Conservation (phyloP, 2,113 vertebrate genomes). For the Dasyornis broadbenti region DNA sequence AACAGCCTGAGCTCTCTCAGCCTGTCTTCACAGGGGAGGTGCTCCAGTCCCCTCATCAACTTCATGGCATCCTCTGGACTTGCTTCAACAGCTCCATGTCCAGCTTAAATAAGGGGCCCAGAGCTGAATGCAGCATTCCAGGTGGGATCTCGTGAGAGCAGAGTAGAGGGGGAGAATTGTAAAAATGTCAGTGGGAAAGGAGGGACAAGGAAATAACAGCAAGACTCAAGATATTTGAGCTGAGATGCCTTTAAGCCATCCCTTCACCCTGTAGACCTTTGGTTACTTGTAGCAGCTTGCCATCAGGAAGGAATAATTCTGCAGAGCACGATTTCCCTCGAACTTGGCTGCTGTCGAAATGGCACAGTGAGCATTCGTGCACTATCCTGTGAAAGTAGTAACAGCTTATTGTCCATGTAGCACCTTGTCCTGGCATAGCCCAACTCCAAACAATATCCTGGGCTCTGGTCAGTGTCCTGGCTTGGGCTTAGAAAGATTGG, state of each 20-base stretch:
- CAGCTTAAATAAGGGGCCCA: neutral
- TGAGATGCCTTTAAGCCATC: neutral
- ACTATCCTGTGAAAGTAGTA: neutral
- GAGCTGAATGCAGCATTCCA: neutral
- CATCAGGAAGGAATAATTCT: neutral
- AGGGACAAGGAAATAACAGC: neutral
- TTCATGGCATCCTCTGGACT: neutral
- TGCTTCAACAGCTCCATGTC: neutral
- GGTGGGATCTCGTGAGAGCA: fast-evolving
- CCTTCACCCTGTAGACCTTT: neutral
- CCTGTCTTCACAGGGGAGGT: neutral
- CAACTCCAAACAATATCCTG: neutral
- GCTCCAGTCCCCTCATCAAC: too few relatives aligned
- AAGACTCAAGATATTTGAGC: neutral
- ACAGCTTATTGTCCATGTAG: neutral
- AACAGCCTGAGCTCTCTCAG: neutral
- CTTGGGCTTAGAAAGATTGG: neutral
- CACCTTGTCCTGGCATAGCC: neutral
- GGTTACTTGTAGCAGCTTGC: neutral
- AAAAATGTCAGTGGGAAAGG: neutral
- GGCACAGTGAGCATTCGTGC: neutral
- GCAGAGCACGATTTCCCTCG: neutral
- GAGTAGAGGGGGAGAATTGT: neutral
- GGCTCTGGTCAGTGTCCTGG: neutral
- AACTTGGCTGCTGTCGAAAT: neutral